phyloP scores from a whole-genome alignment of 23 tunicate genomes.

The Pegea sp. region DNA sequence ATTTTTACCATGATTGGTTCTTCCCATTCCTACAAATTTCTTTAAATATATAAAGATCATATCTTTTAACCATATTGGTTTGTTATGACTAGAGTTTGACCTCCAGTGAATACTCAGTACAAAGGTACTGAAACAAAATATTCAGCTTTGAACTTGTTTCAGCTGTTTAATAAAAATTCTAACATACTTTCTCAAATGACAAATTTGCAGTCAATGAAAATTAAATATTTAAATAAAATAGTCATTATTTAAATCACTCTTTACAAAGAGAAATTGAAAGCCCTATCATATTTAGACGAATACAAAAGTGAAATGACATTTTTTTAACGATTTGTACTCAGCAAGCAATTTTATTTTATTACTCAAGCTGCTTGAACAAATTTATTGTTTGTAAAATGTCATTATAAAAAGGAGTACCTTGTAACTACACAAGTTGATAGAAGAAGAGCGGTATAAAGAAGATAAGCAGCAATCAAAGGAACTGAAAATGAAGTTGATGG shows the following conservation, averaged over 20 bases:
- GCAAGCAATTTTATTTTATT: too few relatives aligned
- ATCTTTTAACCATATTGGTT: slow-evolving; percentile 13
- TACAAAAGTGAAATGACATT: too few relatives aligned
- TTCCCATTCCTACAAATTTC: slow-evolving; percentile 11
- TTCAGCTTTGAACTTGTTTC: background rate
- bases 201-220: background rate
- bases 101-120: slow-evolving; percentile 64
- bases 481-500: slow-evolving; percentile 45
- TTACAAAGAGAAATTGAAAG: too few relatives aligned
- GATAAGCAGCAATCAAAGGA: slow-evolving; percentile 37
- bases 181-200: background rate
- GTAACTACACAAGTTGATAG: slow-evolving; percentile 5
- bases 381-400: too few relatives aligned
- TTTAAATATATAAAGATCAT: slow-evolving; percentile 8
- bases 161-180: background rate
- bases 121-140: slow-evolving; percentile 18
- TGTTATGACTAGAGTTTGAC: slow-evolving; percentile 12
- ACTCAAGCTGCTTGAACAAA: too few relatives aligned
- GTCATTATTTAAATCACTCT: too few relatives aligned
- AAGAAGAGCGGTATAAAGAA: slow-evolving; percentile 8
- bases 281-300: too few relatives aligned
- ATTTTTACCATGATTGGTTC: too few relatives aligned
- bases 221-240: slow-evolving; percentile 1
- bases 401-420: slow-evolving; percentile 6
- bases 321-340: too few relatives aligned